Evolutionary conservation across 2,797 vertebrate species (phyloP).

Genomic region (Chiroxiphia lanceolata): DNA sequence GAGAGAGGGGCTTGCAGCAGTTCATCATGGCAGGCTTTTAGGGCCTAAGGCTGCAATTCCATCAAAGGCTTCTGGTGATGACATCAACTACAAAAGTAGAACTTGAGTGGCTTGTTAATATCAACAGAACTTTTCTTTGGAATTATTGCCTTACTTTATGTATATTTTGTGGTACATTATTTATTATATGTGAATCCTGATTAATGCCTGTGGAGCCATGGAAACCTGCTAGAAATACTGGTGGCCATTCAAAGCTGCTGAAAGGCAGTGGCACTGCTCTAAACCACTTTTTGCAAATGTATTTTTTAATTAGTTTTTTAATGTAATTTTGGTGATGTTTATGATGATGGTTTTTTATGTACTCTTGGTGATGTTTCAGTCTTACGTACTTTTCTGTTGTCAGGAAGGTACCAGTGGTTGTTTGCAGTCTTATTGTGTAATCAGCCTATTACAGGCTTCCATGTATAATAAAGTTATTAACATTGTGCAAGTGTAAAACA

Average conservation of each 20-base stretch:
- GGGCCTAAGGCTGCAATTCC: slow-evolving; percentile 67
- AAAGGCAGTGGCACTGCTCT: slow-evolving; percentile 77
- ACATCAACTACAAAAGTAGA: slow-evolving; percentile 29
- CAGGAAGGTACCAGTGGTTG: slow-evolving; percentile 80
- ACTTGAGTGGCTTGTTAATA: slow-evolving; percentile 50
- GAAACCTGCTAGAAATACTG: slow-evolving; percentile 72
- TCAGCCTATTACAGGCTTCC: slow-evolving; percentile 79
- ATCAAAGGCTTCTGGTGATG: slow-evolving; percentile 66
- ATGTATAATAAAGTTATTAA: slow-evolving; percentile 94
- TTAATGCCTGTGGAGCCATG: slow-evolving; percentile 73
- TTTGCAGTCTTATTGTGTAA: slow-evolving; percentile 81
- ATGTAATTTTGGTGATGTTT: slow-evolving; percentile 82
- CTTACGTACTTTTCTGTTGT: slow-evolving; percentile 78
- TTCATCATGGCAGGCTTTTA: slow-evolving; percentile 29
- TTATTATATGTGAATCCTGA: slow-evolving; percentile 79
- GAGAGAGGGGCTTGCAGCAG: slow-evolving; percentile 31
- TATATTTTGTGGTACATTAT: slow-evolving; percentile 77
- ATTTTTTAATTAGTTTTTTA: slow-evolving; percentile 80
- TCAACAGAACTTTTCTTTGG: slow-evolving; percentile 74
- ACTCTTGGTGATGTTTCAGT: slow-evolving; percentile 82
- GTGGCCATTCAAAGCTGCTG: slow-evolving; percentile 77
- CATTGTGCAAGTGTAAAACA: slow-evolving; percentile 94
- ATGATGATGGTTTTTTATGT: slow-evolving; percentile 82
- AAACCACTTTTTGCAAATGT: slow-evolving; percentile 80
- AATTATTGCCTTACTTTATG: slow-evolving; percentile 76